Evolutionary conservation across 2,797 vertebrate species (phyloP), one percentile per base, ranked within the genome.

Genomic region (Cirrhinus molitorella): DNA sequence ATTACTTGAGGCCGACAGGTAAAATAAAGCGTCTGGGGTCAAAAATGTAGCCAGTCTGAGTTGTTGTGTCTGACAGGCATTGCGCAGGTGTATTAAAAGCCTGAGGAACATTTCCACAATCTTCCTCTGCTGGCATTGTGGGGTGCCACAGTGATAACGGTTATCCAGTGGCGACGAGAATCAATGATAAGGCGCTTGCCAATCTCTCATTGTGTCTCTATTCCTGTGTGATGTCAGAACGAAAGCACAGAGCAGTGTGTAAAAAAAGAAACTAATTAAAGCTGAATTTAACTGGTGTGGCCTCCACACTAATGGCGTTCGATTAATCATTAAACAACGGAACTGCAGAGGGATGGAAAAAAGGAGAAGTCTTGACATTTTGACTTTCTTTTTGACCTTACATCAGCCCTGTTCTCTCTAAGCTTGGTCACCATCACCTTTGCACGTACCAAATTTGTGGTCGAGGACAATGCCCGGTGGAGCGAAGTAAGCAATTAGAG

Each of bases 181-280:
- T 93, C 91, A 91, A 21, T 53, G 91, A 93, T 93, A 91, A 94
- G 90, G 85, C 67, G 77, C 89, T 90, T 91, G 88, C 90, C 91
- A 90, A 92, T 94, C 90, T 86, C 83, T 91, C 92, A 89, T 87
- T 90, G 92, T 90, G 88, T 74, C 91, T 90, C 91, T 90, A 90
- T 79, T 86, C 67, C 66, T 70, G 88, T 70, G 76, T 84, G 47
- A 87, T 89, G 89, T 91, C 91, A 91, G 86, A 83, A 88, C 21
- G 47, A 63, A 82, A 87, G 88, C 88, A 84, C 88, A 90, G 90
- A 47, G 40, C 34, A 83, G 85, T 49, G 85, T 82, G 66, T 88
- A 87, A 91, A 92, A 91, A 91, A 92, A 90, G 86, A 94, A 93
- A 90, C 89, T 90, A 93, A 94, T 95, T 94, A 93, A 93, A 91